Evolutionary conservation across 2,797 vertebrate genomes (phyloP).

Genomic region (Salarias fasciatus): DNA sequence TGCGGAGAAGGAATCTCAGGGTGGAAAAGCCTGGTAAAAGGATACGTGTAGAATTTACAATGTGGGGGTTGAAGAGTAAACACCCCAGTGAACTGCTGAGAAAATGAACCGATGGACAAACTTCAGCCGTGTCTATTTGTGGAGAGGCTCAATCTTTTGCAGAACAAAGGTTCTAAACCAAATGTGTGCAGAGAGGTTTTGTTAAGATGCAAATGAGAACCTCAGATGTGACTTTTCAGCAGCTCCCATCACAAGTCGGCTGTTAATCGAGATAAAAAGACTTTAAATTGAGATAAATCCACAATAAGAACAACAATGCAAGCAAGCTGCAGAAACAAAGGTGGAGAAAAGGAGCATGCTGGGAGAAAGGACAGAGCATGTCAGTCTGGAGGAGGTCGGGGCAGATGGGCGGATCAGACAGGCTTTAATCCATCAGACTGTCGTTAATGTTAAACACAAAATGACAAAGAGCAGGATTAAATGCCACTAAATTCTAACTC

Average conservation of each 20-base stretch:
- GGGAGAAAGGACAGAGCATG: no score
- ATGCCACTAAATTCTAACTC: no score
- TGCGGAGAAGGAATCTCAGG: slow-evolving; percentile 8
- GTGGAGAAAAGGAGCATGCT: no score
- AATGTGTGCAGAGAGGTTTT: background rate
- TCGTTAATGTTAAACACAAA: no score
- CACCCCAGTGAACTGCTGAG: slow-evolving; percentile 7
- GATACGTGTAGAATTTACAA: slow-evolving; percentile 3
- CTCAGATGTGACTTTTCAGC: background rate
- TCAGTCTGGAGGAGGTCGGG: no score
- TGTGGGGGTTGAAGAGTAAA: slow-evolving; percentile 7
- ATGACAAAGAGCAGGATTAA: no score
- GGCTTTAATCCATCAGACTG: no score
- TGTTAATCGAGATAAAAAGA: background rate
- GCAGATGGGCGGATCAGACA: no score
- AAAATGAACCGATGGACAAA: background rate
- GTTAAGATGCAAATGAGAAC: background rate
- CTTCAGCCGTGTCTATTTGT: background rate
- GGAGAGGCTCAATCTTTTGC: background rate
- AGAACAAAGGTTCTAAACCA: background rate
- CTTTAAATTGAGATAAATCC: background rate
- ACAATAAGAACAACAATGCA: no score
- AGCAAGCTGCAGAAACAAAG: no score
- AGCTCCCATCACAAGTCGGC: background rate
- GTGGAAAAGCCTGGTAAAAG: slow-evolving; percentile 4